phyloP scores from a whole-genome alignment of 2,888 invertebrate genomes.

The Limulus polyphemus region DNA sequence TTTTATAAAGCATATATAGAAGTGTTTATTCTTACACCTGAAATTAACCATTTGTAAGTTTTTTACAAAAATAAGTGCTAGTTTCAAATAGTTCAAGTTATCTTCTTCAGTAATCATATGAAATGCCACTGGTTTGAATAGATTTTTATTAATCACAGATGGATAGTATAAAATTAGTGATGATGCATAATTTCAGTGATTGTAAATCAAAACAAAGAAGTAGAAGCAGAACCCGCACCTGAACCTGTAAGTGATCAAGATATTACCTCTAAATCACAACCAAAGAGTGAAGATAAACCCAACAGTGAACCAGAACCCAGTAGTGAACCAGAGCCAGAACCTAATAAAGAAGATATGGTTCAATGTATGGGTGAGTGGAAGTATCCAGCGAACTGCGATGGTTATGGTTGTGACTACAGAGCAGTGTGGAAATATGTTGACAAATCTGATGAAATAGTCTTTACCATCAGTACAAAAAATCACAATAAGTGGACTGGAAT shows the following conservation, averaged over 20 bases:
- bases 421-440: constrained; percentile 63
- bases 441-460: constrained; percentile 58
- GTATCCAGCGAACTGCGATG: constrained; percentile 54
- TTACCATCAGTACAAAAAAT: constrained; percentile 63
- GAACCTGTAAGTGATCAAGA: too few species aligned
- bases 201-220: not conserved
- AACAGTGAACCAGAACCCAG: constrained; percentile 1
- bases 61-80: too few species aligned
- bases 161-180: too few species aligned
- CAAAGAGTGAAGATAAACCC: not conserved
- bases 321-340: not conserved
- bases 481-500: constrained; percentile 79
- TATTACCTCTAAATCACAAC: not conserved
- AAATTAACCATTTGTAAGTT: too few species aligned
- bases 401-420: constrained; percentile 61
- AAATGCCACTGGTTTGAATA: too few species aligned
- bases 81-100: too few species aligned
- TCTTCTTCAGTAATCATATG: too few species aligned
- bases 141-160: too few species aligned
- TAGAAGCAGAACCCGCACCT: constrained; percentile 1
- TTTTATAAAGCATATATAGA: too few species aligned
- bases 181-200: not conserved
- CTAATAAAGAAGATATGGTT: not conserved
- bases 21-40: too few species aligned
- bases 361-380: constrained; percentile 53